These are phyloP conservation scores for Punctoribates punctum DNA, from an alignment of 2,888 invertebrate genomes.

Conservation along the genomic window DNA sequence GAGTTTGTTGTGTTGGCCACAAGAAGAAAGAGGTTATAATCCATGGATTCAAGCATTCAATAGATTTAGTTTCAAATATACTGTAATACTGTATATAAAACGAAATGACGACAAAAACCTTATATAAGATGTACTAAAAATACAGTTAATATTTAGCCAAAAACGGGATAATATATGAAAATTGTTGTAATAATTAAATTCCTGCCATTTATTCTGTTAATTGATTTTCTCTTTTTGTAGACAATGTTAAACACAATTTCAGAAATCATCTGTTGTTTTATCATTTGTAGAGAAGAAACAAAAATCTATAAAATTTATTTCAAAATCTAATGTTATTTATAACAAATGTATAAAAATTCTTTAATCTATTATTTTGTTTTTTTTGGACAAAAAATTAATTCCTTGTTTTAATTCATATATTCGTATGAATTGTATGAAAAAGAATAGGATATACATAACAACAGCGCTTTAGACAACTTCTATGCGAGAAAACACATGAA, in stretches of 20 bases:
- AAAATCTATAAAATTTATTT: neutral
- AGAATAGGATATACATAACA: too few species aligned
- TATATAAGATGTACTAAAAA: neutral
- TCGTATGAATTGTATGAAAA: too few species aligned
- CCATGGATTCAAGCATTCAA: neutral
- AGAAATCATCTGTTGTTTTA: neutral
- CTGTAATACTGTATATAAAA: neutral
- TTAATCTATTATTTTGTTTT: too few species aligned
- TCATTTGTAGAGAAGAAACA: constrained; percentile 8
- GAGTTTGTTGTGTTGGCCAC: too few species aligned
- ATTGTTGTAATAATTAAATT: constrained; percentile 9
- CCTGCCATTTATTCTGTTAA: constrained; percentile 30
- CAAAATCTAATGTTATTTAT: constrained; percentile 11
- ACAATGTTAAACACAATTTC: neutral
- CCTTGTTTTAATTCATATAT: too few species aligned
- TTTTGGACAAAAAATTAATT: too few species aligned
- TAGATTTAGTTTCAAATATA: neutral
- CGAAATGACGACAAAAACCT: neutral
- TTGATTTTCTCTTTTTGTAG: constrained; percentile 2
- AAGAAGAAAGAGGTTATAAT: too few species aligned
- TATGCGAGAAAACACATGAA: neutral
- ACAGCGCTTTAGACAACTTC: neutral
- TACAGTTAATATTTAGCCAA: neutral
- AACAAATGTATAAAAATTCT: neutral
- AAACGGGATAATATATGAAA: neutral